Base-by-base conservation (phyloP, 2,113 vertebrate species). In the Oncorhynchus tshawytscha region DNA sequence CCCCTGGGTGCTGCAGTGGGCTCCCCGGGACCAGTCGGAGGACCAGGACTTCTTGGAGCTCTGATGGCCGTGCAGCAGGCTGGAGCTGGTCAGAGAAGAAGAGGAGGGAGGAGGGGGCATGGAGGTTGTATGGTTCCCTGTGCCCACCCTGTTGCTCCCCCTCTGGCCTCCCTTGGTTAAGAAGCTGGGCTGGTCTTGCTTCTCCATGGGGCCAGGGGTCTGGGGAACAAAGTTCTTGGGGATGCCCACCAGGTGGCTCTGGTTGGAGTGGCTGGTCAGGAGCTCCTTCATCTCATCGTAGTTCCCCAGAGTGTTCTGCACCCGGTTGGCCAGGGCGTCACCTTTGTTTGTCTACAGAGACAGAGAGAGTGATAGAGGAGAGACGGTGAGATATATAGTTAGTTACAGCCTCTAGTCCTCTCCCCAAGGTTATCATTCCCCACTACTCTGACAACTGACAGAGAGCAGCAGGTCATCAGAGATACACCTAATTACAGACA, bases 281-380 rank as follows among this genome's bases (percentile, higher is more conserved):
- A 98, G 91, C 86, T 98, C 96, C 85, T 98, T 98, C 96, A 98
- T 97, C 89, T 98, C 96, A 82, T 98, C 97, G 12, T 97, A 98
- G 87, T 96, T 97, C 84, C 97, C 96, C 91, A 98, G 77, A 0
- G 96, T 98, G 88, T 95, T 97, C 93, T 98, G 96, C 85, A 98
- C 96, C 68, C 96, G 95, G 88, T 92, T 98, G 85, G 97, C 96
- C 91, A 98, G 92, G n/a, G 96, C 96, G 60, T 98, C 96, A 0
- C 96, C 96, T 94, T 96, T 98, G 93, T 94, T 97, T 83, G 96
- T 98, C 97, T 98, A 84, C 39, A 81, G 90, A 49, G 68, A 62
- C 13, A 24, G 59, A 62, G n/a, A 62, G 59, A 62, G 59, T 45
- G 39, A 45, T 45, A 45, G 39, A 45, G 39, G 81, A 79, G 80